These are phyloP conservation scores for Atherinosoma microstoma DNA, from an alignment of 2,797 vertebrate genomes.

Conservation along the genomic window DNA sequence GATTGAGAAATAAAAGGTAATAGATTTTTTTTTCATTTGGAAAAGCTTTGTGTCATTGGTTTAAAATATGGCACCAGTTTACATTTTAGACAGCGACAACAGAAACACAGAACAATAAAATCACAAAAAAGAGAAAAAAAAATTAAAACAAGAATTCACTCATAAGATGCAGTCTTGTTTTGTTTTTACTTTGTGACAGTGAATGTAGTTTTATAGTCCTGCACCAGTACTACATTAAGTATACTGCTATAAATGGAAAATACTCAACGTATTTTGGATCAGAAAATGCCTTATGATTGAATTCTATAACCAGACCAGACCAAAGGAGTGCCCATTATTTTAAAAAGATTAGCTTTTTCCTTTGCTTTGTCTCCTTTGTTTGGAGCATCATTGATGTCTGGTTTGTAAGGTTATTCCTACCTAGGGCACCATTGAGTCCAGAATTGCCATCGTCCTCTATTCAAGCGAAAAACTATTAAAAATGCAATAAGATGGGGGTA, in stretches of 20 bases:
- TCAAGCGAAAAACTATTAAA: constrained; percentile 75
- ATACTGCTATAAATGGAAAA: background rate
- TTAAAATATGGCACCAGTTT: background rate
- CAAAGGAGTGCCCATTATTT: constrained; percentile 27
- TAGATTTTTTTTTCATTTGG: no score
- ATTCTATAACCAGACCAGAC: constrained; percentile 23
- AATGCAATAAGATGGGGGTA: constrained; percentile 68
- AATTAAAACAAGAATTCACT: background rate
- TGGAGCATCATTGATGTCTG: constrained; percentile 30
- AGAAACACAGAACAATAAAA: background rate
- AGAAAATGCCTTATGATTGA: background rate
- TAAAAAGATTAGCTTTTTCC: constrained; percentile 27
- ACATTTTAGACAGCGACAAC: background rate
- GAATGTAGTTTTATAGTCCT: background rate
- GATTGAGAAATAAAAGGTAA: no score
- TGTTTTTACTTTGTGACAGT: background rate
- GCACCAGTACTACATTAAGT: background rate
- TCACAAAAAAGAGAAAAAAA: background rate
- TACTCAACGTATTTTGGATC: background rate
- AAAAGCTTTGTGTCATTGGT: no score
- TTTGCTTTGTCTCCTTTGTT: constrained; percentile 44
- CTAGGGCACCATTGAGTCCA: background rate
- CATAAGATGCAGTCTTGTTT: background rate
- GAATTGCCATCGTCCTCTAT: constrained; percentile 41
- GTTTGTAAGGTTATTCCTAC: constrained; percentile 47